These are phyloP conservation scores for Parnassius orleans DNA, from an alignment of 2,888 invertebrate species.

Conservation along the genomic window DNA sequence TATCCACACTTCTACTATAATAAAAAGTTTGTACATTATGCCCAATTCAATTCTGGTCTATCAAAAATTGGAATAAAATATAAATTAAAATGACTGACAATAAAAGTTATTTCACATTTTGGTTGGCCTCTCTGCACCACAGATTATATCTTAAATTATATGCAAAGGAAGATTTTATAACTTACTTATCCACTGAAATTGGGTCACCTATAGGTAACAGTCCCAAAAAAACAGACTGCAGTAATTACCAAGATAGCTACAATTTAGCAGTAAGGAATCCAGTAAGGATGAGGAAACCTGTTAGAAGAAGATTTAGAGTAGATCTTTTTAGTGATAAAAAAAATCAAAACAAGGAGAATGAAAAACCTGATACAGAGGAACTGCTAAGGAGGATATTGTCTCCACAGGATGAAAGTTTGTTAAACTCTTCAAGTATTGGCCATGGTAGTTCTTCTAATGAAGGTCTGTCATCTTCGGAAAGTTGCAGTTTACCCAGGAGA, in stretches of 20 bases:
- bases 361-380: conserved; percentile 80
- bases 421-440: conserved; percentile 41
- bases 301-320: conserved; percentile 77
- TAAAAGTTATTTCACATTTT: conserved; percentile 89
- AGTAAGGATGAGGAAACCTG: conserved; percentile 59
- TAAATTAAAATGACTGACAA: conserved; percentile 87
- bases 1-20: conserved; percentile 89
- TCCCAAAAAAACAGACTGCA: conserved; percentile 59
- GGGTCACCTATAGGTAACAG: conserved; percentile 69
- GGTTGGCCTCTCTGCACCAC: conserved; percentile 88
- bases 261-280: conserved; percentile 75
- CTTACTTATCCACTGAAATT: conserved; percentile 82
- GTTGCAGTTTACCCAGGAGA: conserved; percentile 75
- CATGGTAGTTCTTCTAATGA: conserved; percentile 69
- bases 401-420: conserved; percentile 53
- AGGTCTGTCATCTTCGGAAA: conserved; percentile 73
- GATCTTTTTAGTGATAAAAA: conserved; percentile 75
- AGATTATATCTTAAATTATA: conserved; percentile 87
- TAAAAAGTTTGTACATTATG: conserved; percentile 84
- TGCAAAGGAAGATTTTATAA: conserved; percentile 85
- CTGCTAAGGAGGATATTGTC: conserved; percentile 62
- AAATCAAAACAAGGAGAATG: conserved; percentile 85
- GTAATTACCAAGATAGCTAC: conserved; percentile 76
- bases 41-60: conserved; percentile 77
- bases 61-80: conserved; percentile 84